phyloP scores from a whole-genome alignment of 2,888 invertebrate genomes.

The Trissolcus brochymenae region DNA sequence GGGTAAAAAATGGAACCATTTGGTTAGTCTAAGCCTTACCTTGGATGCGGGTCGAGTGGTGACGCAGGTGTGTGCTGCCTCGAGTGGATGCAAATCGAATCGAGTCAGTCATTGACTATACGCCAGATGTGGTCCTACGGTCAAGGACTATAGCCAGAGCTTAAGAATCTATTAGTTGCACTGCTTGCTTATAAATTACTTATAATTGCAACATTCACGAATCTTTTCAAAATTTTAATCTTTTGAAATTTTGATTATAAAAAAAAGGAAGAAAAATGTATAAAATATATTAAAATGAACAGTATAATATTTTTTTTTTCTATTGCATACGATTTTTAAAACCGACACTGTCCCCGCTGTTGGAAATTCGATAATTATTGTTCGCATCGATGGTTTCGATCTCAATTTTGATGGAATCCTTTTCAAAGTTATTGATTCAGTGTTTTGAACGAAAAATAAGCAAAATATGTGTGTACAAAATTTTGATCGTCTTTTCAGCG shows the following conservation, averaged over 20 bases:
- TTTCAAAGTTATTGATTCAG: conserved; percentile 7
- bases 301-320: no score
- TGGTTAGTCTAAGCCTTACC: conserved; percentile 36
- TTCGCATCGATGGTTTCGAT: background rate
- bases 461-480: conserved; percentile 9
- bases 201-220: no score
- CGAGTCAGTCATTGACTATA: conserved; percentile 51
- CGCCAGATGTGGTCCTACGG: conserved; percentile 52
- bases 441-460: background rate
- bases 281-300: no score
- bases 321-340: no score
- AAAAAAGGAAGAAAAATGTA: no score
- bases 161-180: conserved; percentile 46
- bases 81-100: conserved; percentile 55
- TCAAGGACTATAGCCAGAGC: conserved; percentile 39
- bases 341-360: no score
- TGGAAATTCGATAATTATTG: no score
- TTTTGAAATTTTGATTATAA: no score
- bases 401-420: background rate
- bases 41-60: conserved; percentile 25
- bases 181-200: no score
- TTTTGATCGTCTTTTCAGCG: background rate
- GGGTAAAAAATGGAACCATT: conserved; percentile 39
- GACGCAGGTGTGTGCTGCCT: conserved; percentile 46
- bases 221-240: no score